Evolutionary conservation across 2,113 vertebrate genomes (phyloP).

Genomic region (Ptyas mucosa): DNA sequence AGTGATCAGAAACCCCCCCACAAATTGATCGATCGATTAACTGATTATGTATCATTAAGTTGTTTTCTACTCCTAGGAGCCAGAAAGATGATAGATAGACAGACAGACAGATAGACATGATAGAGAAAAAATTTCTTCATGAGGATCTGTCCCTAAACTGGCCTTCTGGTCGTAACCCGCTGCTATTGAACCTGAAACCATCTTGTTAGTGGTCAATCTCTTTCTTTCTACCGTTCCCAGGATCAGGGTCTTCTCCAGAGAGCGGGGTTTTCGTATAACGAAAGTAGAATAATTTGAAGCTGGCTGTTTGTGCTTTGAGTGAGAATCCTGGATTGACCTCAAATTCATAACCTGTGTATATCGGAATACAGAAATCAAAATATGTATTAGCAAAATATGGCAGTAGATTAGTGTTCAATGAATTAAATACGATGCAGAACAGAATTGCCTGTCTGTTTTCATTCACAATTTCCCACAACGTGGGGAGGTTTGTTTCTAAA

Average conservation of each 20-base stretch:
- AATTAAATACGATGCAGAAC: background rate
- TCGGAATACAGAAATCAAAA: background rate
- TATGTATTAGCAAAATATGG: background rate
- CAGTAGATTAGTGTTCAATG: background rate
- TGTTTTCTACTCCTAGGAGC: background rate
- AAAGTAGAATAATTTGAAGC: background rate
- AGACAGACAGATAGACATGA: no score
- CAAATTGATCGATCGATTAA: background rate
- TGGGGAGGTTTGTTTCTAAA: background rate
- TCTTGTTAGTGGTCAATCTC: background rate
- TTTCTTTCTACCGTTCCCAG: background rate
- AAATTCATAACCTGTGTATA: background rate
- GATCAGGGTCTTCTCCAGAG: background rate
- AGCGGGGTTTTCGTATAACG: background rate
- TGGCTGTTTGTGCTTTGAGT: background rate
- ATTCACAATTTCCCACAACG: background rate
- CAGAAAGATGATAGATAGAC: background rate
- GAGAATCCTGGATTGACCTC: background rate
- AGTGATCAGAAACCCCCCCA: background rate
- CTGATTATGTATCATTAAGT: background rate
- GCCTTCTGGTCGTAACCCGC: background rate
- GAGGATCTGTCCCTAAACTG: background rate
- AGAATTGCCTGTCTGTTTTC: background rate
- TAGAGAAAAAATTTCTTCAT: background rate
- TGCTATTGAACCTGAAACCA: background rate